Evolutionary conservation across 2,888 invertebrate species (phyloP), one percentile per base, ranked within the genome.

Genomic region (Chymomyza fuscimana): DNA sequence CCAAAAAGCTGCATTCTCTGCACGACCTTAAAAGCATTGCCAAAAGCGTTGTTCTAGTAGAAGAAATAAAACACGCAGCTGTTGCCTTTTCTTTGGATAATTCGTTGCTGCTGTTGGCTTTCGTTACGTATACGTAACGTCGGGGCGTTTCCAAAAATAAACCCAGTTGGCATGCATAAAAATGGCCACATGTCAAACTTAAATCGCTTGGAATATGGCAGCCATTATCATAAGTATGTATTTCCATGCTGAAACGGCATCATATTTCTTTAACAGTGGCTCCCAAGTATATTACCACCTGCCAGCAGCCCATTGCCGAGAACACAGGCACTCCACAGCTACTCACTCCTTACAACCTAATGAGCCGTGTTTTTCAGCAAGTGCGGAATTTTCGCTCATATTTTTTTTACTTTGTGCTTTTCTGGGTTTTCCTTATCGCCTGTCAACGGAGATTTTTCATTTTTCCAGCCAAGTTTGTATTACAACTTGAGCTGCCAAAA

Each of bases 361-460:
- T 36, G 73, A 69, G 40, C 40, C 40, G 67, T 67, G 46, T 56
- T 63, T 46, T 61, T 25, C 61, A 22, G 50, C 58, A 10, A 63
- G 50, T 22, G 56, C 61, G n/a, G 40, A 15, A 50, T 56, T 60
- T 69, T 80, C 74, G 65, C 69, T 75, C 22, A 22, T 22, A 22
- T 22, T 22, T 25, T 25, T 25, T 25, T 25, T 4, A 2, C 0
- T 1, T 25, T 25, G 25, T 46, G 10, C 32, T 22, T 22, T 61
- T 36, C 54, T 19, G 22, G 50, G 7, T 54, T 58, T 58, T 64
- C 25, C 59, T 51, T 67, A 69, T 56, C 51, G 67, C 51, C 75
- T 83, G 87, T 84, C 83, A 84, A 61, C 82, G 74, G 71, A 77
- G 86, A 76, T 80, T 82, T 84, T 63, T 73, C 40, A 65, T 56